Evolutionary conservation across 2,113 vertebrate genomes (phyloP).

Genomic region (Heterocephalus glaber): DNA sequence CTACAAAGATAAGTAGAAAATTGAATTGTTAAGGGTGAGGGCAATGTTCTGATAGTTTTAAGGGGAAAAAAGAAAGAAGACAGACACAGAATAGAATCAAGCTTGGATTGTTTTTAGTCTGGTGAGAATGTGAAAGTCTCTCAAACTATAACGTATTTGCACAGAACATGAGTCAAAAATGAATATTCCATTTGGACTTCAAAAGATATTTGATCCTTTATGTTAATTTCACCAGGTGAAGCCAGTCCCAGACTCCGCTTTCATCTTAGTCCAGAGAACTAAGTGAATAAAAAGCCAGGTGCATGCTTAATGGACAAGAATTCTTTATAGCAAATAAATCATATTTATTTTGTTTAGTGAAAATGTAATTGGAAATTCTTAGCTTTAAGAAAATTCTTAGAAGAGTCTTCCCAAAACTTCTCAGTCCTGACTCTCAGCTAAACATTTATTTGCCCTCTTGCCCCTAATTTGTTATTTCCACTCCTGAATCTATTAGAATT

Average conservation of each 20-base stretch:
- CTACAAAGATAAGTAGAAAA: not conserved
- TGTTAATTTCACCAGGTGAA: slow-evolving; percentile 56
- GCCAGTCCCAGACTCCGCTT: not conserved
- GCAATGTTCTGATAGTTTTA: not conserved
- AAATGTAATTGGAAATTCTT: slow-evolving; percentile 7
- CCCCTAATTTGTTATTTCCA: not conserved
- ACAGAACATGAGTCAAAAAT: slow-evolving; percentile 40
- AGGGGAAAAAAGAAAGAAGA: not conserved
- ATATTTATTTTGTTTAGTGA: slow-evolving; percentile 22
- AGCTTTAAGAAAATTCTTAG: slow-evolving; percentile 15
- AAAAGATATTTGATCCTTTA: slow-evolving; percentile 63
- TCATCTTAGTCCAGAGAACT: slow-evolving; percentile 41
- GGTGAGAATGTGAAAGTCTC: not conserved
- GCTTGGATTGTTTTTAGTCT: slow-evolving; percentile 11
- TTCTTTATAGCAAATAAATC: not conserved
- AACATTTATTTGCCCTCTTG: not conserved
- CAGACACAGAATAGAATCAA: not conserved
- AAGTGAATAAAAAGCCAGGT: slow-evolving; percentile 42
- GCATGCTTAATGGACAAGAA: not conserved
- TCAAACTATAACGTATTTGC: slow-evolving; percentile 59
- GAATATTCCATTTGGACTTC: slow-evolving; percentile 65
- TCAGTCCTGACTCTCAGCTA: not conserved
- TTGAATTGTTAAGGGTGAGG: not conserved
- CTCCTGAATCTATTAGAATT: not conserved
- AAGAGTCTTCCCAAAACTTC: not conserved